Base-by-base conservation (phyloP, 2,113 vertebrate species). In the Meles meles region DNA sequence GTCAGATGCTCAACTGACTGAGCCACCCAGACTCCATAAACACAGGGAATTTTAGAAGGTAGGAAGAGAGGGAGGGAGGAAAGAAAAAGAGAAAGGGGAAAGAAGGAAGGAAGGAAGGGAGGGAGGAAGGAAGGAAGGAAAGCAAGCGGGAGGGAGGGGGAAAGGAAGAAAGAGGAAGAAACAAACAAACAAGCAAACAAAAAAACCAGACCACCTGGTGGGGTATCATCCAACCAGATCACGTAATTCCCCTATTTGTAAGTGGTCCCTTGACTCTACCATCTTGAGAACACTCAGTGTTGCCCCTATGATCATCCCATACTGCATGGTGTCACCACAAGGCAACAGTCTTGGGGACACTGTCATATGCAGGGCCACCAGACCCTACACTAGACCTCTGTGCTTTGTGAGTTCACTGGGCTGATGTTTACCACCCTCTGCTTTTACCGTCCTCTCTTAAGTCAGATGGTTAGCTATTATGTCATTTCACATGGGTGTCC, bases 221-320 rank as follows among this genome's bases (percentile, higher is more conserved):
- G 6, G 9, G 7, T 29, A 23, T 34, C 42, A 23, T 52, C 25
- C 25, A 71, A 87, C 31, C 29, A 27, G 7, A 39, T 31, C 6
- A 23, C 6, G 1, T 3, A 6, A 29, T 20, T 79, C 29, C 20
- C 42, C 49, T 42, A 25, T 8, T 87, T 77, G 67, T 27, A 90
- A 90, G 71, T 42, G 8, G 20, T 37, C 7, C 21, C 2, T 42
- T 42, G 2, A 57, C 21, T 39, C 34, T 25, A 14, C 27, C 6
- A 2, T 21, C 76, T 42, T 57, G 9, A 6, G 27, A 63, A n/a
- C 74, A 86, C 29, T 84, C 72, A 13, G 44, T 3, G 0, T 31
- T 65, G 14, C 20, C 80, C 14, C 25, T 2, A 14, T 3, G 7
- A 3, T 31, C 8, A 6, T 9, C 39, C 37, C 1, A 0, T 4